phyloP scores from a whole-genome alignment of 2,113 vertebrate species.

The Oxyura jamaicensis region DNA sequence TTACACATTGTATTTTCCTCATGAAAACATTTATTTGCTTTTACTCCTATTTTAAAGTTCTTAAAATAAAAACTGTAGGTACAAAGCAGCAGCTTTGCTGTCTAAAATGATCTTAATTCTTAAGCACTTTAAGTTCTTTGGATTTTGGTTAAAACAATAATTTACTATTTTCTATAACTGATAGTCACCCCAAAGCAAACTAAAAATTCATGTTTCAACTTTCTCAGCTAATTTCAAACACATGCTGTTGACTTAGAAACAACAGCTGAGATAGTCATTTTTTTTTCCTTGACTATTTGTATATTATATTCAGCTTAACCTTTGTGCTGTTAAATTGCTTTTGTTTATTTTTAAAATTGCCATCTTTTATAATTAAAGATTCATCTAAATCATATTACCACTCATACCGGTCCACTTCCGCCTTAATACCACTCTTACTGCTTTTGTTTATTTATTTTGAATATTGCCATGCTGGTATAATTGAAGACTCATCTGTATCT shows the following conservation, averaged over 20 bases:
- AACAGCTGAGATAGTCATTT: background rate
- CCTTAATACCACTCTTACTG: too few relatives aligned
- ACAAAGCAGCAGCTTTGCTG: background rate
- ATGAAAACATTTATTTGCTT: background rate
- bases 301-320: background rate
- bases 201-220: background rate
- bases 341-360: background rate
- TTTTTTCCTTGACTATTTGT: background rate
- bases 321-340: background rate
- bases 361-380: background rate
- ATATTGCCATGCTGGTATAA: background rate
- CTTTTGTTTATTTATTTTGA: background rate
- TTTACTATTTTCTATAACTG: background rate
- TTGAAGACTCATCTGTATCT: background rate
- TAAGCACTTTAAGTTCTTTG: background rate
- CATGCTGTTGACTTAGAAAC: background rate
- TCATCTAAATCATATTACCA: background rate
- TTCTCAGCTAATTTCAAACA: background rate
- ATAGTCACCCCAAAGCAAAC: background rate
- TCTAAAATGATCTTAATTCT: background rate
- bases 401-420: background rate
- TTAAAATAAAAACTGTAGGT: background rate
- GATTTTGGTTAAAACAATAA: background rate
- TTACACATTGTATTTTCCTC: background rate
- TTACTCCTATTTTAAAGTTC: background rate